Evolutionary conservation across 2,113 vertebrate genomes (phyloP).

Genomic region (Tapirus terrestris): DNA sequence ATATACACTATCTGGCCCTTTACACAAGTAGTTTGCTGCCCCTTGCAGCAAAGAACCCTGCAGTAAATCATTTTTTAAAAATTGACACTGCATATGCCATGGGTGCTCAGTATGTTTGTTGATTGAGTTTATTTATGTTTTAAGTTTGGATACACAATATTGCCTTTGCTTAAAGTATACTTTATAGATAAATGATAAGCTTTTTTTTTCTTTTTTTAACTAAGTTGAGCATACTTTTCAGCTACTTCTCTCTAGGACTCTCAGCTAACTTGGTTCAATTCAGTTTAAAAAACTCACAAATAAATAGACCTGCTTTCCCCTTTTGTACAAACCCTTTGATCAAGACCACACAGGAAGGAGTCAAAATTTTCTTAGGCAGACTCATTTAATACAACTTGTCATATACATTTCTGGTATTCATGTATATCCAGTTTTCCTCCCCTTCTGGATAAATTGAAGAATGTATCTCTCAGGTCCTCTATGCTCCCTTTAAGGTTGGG

Average conservation of each 20-base stretch:
- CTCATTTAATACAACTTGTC: not conserved
- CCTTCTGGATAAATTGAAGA: not conserved
- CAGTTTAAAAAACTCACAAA: not conserved
- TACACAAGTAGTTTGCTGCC: not conserved
- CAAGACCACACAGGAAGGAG: not conserved
- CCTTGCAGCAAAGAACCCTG: not conserved
- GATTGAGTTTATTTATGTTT: not conserved
- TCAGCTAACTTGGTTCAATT: not conserved
- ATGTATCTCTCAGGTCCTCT: not conserved
- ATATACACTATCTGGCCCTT: not conserved
- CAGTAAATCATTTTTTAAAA: not conserved
- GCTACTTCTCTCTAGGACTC: not conserved
- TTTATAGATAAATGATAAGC: not conserved
- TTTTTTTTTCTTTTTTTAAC: not conserved
- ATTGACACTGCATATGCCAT: not conserved
- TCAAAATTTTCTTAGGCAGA: not conserved
- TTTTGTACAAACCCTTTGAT: slow-evolving; percentile 8
- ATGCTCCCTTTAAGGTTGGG: not conserved
- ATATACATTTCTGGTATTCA: not conserved
- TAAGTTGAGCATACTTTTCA: not conserved
- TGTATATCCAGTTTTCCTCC: not conserved
- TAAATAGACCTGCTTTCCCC: not conserved
- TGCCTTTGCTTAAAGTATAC: not conserved
- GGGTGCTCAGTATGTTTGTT: not conserved
- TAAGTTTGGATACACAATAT: not conserved